Conservation (phyloP, 1,140 invertebrate species). For the Drosophila subpulchrella region DNA sequence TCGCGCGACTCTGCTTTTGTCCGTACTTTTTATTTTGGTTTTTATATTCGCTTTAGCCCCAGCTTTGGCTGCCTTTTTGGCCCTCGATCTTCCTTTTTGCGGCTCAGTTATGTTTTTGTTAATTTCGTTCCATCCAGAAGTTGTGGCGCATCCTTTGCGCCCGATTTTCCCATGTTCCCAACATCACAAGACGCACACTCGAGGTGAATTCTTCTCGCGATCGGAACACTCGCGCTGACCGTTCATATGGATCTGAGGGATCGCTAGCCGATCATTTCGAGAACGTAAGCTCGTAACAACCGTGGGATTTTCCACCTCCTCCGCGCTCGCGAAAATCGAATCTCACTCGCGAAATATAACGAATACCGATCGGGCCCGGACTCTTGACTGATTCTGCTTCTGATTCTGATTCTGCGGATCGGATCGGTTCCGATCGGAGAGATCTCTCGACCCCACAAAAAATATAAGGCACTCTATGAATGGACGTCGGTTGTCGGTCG, state of each 20-base stretch:
- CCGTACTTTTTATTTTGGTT: constrained; percentile 43
- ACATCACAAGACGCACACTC: constrained; percentile 11
- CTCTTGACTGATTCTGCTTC: constrained; percentile 37
- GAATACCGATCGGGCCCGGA: constrained; percentile 32
- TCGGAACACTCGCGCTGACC: constrained; percentile 38
- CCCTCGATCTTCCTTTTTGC: constrained; percentile 1
- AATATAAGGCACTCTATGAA: constrained; percentile 55
- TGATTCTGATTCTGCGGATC: constrained; percentile 17
- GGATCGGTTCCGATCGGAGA: constrained; percentile 25
- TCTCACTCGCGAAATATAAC: constrained; percentile 43
- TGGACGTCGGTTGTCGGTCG: constrained; percentile 56
- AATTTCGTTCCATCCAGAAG: constrained; percentile 29
- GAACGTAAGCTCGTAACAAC: constrained; percentile 52
- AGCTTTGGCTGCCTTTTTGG: constrained; percentile 26
- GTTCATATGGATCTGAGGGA: constrained; percentile 69
- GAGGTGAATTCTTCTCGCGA: constrained; percentile 26
- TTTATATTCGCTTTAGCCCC: constrained; percentile 19
- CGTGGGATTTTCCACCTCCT: constrained; percentile 61
- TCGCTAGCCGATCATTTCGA: constrained; percentile 31
- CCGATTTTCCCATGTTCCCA: constrained; percentile 69
- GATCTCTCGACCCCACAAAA: constrained; percentile 35
- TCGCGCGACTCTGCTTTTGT: constrained; percentile 47
- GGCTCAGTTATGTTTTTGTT: constrained; percentile 25
- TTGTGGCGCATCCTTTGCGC: constrained; percentile 67
- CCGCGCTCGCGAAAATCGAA: constrained; percentile 59